Evolutionary conservation across 1,140 invertebrate species (phyloP), one percentile per base, ranked within the genome.

Genomic region (Paraescarpia echinospica): DNA sequence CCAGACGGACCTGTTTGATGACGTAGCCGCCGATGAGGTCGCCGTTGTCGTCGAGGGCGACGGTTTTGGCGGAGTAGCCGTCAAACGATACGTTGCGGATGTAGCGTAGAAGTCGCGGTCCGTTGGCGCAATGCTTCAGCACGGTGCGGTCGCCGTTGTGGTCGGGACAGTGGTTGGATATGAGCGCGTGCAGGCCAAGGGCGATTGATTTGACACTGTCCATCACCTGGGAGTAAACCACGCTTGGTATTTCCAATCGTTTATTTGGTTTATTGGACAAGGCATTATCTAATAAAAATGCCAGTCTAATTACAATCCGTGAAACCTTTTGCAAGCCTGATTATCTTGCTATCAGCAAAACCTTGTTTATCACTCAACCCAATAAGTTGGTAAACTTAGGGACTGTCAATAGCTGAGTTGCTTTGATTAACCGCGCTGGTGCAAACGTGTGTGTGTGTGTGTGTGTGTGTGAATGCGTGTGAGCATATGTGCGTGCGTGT

Each of bases 11-110:
- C 51, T 92, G 92, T 34, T 35, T 34, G 33, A 90, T 90, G 35
- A 90, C 22, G 89, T 90, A 90, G 34, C 89, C 35, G n/a, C 89
- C 89, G 4, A 34, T 34, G 31, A 90, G 34, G 89, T 90, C 89
- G 2, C 89, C 89, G 34, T 90, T 90, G 35, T 90, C 89, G n/a
- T 90, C 89, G 35, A 90, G n/a, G 6, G 89, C 18, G 89, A 90
- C 27, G 27, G 59, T 77, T 12, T 90, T 34, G 33, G 34, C 89
- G 6, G 89, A 34, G 35, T 90, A 90, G 89, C 89, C 89, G 0
- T 90, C 89, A 8, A 34, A 90, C 89, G 89, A 90, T 22, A 90
- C 89, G 89, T 90, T 90, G 34, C 35, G 33, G 34, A 90, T 90
- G 89, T 90, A 90, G 18, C 34, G 34, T n/a, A 90, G 89, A 90